These are phyloP conservation scores for Sweltsa coloradensis DNA, from an alignment of 1,140 invertebrate genomes.

Conservation along the genomic window DNA sequence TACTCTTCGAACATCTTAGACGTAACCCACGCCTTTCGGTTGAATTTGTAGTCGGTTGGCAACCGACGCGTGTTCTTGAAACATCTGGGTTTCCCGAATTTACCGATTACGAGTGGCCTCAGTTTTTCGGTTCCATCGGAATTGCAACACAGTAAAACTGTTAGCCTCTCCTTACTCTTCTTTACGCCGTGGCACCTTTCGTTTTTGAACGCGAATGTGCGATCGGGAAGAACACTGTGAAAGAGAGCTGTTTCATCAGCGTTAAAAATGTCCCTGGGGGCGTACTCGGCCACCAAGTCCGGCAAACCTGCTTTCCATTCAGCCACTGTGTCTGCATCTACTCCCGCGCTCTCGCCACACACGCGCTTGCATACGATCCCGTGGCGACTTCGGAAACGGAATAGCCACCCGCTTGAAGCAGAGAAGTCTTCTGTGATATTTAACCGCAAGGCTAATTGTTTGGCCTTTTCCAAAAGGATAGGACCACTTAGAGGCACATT, in stretches of 20 bases:
- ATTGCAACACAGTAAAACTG: slow-evolving; percentile 18
- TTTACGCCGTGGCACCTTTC: slow-evolving; percentile 23
- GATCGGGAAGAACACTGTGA: slow-evolving; percentile 20
- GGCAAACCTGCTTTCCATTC: slow-evolving; percentile 5
- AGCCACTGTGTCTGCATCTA: not conserved
- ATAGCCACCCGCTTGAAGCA: slow-evolving; percentile 23
- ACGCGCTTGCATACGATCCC: slow-evolving; percentile 4
- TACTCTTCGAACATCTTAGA: slow-evolving; percentile 23
- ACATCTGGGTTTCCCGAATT: slow-evolving; percentile 23
- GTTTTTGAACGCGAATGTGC: slow-evolving; percentile 20
- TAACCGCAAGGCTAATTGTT: too few relatives aligned
- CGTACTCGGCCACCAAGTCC: not conserved
- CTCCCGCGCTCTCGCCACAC: slow-evolving; percentile 5
- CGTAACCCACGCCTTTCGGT: slow-evolving; percentile 38
- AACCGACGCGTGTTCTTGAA: too few relatives aligned
- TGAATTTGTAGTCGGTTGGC: slow-evolving; percentile 28
- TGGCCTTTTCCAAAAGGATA: too few relatives aligned
- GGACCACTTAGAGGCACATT: too few relatives aligned
- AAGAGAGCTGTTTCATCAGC: slow-evolving; percentile 26
- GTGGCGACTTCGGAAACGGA: not conserved
- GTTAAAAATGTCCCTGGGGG: slow-evolving; percentile 24
- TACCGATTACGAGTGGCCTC: slow-evolving; percentile 25
- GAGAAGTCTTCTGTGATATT: too few relatives aligned
- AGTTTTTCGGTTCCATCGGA: slow-evolving; percentile 24
- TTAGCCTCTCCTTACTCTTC: slow-evolving; percentile 23